phyloP scores from a whole-genome alignment of 2,113 vertebrate genomes.

The Leucopsar rothschildi region DNA sequence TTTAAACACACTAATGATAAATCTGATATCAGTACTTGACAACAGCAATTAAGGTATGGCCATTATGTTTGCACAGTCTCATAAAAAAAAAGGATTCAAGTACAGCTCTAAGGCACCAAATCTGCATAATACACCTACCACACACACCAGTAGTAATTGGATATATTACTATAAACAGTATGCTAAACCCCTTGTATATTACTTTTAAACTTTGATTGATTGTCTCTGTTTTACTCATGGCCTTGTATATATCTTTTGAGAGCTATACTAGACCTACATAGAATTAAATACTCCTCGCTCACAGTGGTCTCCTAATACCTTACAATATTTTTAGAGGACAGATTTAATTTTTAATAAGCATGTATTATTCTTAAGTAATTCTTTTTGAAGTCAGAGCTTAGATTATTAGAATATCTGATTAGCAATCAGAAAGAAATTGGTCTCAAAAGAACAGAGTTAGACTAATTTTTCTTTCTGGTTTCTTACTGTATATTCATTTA shows the following conservation, averaged over 20 bases:
- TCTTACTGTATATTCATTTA: background rate
- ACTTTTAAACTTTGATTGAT: conserved; percentile 68
- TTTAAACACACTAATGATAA: conserved; percentile 58
- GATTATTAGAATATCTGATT: background rate
- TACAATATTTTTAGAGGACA: background rate
- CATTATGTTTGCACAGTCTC: conserved; percentile 50
- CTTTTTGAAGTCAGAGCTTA: background rate
- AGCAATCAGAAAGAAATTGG: background rate
- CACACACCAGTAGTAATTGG: background rate
- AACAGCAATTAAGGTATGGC: conserved; percentile 70
- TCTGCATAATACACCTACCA: background rate
- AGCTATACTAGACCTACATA: background rate
- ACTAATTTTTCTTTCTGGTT: background rate
- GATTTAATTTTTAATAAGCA: background rate
- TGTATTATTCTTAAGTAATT: background rate
- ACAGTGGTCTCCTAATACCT: background rate
- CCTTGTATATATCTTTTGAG: background rate
- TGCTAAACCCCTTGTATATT: conserved; percentile 41
- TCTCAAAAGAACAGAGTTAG: background rate
- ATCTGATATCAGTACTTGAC: conserved; percentile 56
- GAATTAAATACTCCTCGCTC: background rate
- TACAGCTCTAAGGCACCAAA: background rate
- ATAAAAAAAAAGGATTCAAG: conserved; percentile 15
- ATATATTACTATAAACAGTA: conserved; percentile 17
- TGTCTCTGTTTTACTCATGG: conserved; percentile 1